Base-by-base conservation (phyloP, 2,113 vertebrate species). In the Sporophila hypoxantha region DNA sequence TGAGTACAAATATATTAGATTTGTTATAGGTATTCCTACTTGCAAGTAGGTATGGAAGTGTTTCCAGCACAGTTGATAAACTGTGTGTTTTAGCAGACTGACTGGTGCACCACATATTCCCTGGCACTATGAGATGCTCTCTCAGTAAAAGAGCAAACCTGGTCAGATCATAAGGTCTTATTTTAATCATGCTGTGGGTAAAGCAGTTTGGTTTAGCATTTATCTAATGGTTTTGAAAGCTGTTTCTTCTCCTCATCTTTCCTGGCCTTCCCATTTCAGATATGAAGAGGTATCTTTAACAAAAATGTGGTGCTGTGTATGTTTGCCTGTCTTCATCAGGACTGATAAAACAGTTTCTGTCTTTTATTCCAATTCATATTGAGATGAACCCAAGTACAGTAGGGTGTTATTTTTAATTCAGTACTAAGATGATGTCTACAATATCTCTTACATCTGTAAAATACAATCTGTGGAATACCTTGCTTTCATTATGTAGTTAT, bases 11-110 rank as follows among this genome's bases (percentile, higher is more conserved):
- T 20, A 7, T 27, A 12, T 56, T 76, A 41, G 32, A 53, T 61
- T 12, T 10, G 3, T 52, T 73, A 32, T 15, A 42, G 10, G 13
- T 81, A 36, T 77, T 80, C 27, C 10, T 66, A 3, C 6, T 47
- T 44, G 8, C 1, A 74, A 30, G 17, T 68, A 47, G 8, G 10
- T 82, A 12, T 56, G 26, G 23, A 68, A 60, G 11, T 0, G 0
- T 83, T 91, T 74, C 29, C 30, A 27, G 10, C 1, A 0, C 7
- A 26, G 9, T 7, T 65, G 12, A 20, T 68, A 41, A 50, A 34
- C 22, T 25, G 1, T 1, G 1, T 62, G 17, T 73, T 88, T 59
- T 70, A 71, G 34, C 25, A 49, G 39, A 42, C n/a, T 62, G 21
- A n/a, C 13, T n/a, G 25, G 25, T 53, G 47, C 8, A 30, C 6